Conservation (phyloP, 1,140 invertebrate species). For the Polypedilum vanderplanki region DNA sequence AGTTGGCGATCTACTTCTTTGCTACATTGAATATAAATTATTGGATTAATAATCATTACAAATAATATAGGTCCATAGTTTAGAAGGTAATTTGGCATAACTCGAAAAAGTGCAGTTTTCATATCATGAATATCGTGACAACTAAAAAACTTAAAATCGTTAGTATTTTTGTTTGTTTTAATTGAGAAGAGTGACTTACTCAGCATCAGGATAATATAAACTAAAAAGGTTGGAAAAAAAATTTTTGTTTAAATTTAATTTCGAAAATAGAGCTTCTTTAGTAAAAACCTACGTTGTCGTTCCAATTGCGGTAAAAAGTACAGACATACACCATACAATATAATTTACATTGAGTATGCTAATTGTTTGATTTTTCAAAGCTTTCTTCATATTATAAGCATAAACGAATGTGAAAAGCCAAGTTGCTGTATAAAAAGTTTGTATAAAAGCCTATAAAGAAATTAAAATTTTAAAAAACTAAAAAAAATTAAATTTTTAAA, state of each 20-base stretch:
- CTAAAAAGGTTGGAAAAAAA: too few relatives aligned
- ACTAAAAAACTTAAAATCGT: constrained; percentile 52
- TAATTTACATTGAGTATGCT: constrained; percentile 55
- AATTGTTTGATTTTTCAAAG: constrained; percentile 55
- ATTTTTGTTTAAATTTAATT: too few relatives aligned
- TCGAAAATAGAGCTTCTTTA: too few relatives aligned
- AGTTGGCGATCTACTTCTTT: constrained; percentile 57
- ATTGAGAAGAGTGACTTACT: too few relatives aligned
- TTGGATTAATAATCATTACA: constrained; percentile 69
- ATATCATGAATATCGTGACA: constrained; percentile 59
- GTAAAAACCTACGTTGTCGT: too few relatives aligned
- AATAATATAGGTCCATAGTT: constrained; percentile 64
- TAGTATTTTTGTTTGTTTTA: too few relatives aligned
- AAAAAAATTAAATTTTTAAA: not conserved
- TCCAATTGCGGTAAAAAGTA: constrained; percentile 57
- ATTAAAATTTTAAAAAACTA: not conserved
- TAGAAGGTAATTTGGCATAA: constrained; percentile 70
- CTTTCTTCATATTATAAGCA: constrained; percentile 66
- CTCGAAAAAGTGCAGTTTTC: constrained; percentile 53
- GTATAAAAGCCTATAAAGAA: constrained; percentile 64
- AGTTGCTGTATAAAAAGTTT: constrained; percentile 77
- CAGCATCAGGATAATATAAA: constrained; percentile 67
- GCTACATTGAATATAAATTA: constrained; percentile 59
- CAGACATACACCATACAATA: constrained; percentile 63
- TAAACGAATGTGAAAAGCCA: constrained; percentile 80